Evolutionary conservation across 2,113 vertebrate genomes (phyloP).

Genomic region (Cryptoleucopteryx plumbea): DNA sequence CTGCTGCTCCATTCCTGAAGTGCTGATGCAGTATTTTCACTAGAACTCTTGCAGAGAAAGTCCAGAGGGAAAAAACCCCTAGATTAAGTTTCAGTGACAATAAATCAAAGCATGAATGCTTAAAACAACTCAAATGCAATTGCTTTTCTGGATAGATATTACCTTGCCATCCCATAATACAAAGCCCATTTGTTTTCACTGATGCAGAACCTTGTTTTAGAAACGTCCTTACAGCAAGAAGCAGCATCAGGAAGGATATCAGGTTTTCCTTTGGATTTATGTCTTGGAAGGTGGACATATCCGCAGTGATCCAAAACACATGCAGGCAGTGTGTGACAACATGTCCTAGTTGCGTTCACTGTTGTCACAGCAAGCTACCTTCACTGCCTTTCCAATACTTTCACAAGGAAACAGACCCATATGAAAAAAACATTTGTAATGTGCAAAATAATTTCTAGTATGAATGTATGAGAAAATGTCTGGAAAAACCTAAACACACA

Average conservation of each 20-base stretch:
- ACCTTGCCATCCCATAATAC: background rate
- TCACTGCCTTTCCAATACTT: background rate
- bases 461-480: background rate
- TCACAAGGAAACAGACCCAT: background rate
- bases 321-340: background rate
- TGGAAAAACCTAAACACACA: background rate
- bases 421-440: background rate
- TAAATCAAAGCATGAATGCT: slow-evolving; percentile 11
- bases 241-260: background rate
- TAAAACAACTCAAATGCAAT: background rate
- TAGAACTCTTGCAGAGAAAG: background rate
- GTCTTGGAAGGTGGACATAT: background rate
- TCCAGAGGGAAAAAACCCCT: background rate
- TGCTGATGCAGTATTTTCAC: slow-evolving; percentile 45
- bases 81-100: slow-evolving; percentile 38
- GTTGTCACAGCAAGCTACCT: background rate
- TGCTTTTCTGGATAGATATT: background rate
- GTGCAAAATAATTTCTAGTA: background rate
- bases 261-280: background rate
- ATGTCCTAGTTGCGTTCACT: background rate
- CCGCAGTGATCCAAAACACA: background rate
- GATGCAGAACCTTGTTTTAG: background rate
- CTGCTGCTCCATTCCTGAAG: slow-evolving; percentile 32
- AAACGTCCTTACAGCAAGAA: background rate
- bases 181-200: background rate